A percentile compares a stretch with the other conserved stretches of the same genome.
Evolutionary conservation across 2,888 invertebrate species (phyloP).

Genomic region (Leuctra nigra): DNA sequence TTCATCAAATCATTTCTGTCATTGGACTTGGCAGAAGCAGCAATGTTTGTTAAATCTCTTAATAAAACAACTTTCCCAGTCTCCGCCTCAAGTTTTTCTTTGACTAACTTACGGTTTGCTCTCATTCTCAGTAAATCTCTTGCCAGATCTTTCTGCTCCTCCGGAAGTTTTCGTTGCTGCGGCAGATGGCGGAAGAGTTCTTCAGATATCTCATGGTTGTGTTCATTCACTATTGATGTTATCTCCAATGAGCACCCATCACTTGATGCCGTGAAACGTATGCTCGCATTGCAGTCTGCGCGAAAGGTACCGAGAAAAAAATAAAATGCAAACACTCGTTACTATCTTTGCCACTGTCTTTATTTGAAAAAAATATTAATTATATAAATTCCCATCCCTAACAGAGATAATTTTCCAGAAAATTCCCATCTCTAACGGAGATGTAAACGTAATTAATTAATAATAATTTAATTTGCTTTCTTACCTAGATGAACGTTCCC

Average conservation of each 20-base stretch:
- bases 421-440: no score
- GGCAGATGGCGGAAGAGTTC: slow-evolving; percentile 21
- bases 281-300: slow-evolving; percentile 20
- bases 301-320: slow-evolving; percentile 21
- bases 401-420: no score
- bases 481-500: slow-evolving; percentile 16
- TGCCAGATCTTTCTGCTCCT: slow-evolving; percentile 7
- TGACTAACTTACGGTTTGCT: slow-evolving; percentile 22
- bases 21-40: background rate
- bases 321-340: background rate
- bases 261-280: slow-evolving; percentile 7
- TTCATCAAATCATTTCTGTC: slow-evolving; percentile 18
- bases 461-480: no score
- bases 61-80: slow-evolving; percentile 15
- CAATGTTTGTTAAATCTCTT: slow-evolving; percentile 21
- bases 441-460: no score
- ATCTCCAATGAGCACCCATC: slow-evolving; percentile 16
- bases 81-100: background rate
- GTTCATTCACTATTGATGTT: slow-evolving; percentile 6
- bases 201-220: slow-evolving; percentile 23
- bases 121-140: slow-evolving; percentile 11
- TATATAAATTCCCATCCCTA: background rate
- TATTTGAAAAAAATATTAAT: background rate
- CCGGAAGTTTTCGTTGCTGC: slow-evolving; percentile 6
- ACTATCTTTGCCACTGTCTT: background rate